phyloP scores from a whole-genome alignment of 2,888 invertebrate species.

The Helobdella robusta region DNA sequence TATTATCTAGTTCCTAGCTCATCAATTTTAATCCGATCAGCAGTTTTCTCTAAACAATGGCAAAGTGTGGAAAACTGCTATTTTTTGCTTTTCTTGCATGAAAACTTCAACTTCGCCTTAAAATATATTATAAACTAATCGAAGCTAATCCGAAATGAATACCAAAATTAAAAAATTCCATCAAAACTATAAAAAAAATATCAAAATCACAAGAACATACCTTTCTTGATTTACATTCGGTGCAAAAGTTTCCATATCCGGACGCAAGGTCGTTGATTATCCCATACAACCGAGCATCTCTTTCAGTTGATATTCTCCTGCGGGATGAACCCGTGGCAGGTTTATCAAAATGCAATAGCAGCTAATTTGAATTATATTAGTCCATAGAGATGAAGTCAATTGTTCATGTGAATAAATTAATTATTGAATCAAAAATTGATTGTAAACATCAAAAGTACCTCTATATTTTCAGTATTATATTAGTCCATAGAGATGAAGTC shows the following conservation, averaged over 20 bases:
- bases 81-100: too few species aligned
- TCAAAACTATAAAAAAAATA: background rate
- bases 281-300: slow-evolving; percentile 35
- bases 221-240: slow-evolving; percentile 34
- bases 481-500: too few species aligned
- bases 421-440: too few species aligned
- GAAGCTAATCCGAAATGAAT: background rate
- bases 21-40: too few species aligned
- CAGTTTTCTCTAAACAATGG: too few species aligned
- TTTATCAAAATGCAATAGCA: background rate
- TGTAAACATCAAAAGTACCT: too few species aligned
- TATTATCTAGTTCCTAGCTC: too few species aligned
- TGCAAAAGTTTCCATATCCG: slow-evolving; percentile 36
- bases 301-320: slow-evolving; percentile 31
- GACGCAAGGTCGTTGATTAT: slow-evolving; percentile 36
- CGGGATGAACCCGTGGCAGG: background rate
- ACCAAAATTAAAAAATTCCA: background rate
- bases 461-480: too few species aligned
- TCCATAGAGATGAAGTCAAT: background rate
- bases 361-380: background rate
- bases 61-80: too few species aligned
- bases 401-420: background rate
- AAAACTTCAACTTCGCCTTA: background rate
- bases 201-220: background rate
- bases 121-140: background rate